These are phyloP conservation scores for Flabesymbios commensalis DNA, from an alignment of 2,888 invertebrate genomes.

Conservation along the genomic window DNA sequence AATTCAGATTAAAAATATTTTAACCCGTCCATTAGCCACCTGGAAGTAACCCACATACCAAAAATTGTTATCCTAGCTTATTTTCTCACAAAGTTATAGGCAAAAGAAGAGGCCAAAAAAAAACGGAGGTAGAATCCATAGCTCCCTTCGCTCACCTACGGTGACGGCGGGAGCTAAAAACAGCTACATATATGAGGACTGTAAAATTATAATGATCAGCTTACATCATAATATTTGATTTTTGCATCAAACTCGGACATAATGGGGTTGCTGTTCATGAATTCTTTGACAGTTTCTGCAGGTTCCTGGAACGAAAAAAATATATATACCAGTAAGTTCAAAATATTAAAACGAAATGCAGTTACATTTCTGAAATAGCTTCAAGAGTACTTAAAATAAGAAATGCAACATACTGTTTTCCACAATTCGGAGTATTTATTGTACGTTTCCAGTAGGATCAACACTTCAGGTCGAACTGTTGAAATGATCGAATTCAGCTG, in stretches of 20 bases:
- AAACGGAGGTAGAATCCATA: too few species aligned
- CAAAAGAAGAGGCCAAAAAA: too few species aligned
- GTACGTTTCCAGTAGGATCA: slow-evolving; percentile 81
- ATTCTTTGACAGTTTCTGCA: slow-evolving; percentile 61
- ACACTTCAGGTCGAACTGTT: slow-evolving; percentile 70
- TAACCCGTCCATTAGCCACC: too few species aligned
- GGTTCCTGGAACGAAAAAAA: slow-evolving; percentile 44
- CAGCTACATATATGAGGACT: neutral
- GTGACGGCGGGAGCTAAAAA: too few species aligned
- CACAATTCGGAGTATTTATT: slow-evolving; percentile 74
- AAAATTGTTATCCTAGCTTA: too few species aligned
- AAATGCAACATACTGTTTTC: slow-evolving; percentile 51
- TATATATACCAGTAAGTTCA: neutral
- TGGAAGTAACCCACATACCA: too few species aligned
- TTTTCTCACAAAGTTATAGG: too few species aligned
- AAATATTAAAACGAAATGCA: neutral
- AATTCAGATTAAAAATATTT: too few species aligned
- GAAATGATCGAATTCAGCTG: slow-evolving; percentile 59
- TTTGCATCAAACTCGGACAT: slow-evolving; percentile 63
- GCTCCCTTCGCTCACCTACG: too few species aligned
- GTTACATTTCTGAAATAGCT: too few species aligned
- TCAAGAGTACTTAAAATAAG: too few species aligned
- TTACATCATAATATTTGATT: slow-evolving; percentile 61
- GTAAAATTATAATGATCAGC: neutral
- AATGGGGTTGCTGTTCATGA: slow-evolving; percentile 61